Evolutionary conservation across 2,113 vertebrate genomes (phyloP).

Genomic region (Polypterus senegalus): DNA sequence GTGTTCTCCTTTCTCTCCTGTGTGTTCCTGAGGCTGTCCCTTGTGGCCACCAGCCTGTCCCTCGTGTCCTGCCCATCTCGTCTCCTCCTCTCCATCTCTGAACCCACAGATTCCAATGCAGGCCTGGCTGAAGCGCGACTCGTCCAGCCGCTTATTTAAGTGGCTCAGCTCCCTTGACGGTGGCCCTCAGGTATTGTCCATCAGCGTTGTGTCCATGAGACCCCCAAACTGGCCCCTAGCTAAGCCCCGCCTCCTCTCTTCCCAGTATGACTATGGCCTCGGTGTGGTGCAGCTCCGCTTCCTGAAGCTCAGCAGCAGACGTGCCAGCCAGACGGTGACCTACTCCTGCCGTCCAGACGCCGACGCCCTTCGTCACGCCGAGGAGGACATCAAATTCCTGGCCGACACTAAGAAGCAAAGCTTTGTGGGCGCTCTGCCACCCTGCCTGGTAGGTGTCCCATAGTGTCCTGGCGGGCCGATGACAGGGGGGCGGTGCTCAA

Average conservation of each 20-base stretch:
- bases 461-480: neutral
- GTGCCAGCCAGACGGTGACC: constrained; percentile 54
- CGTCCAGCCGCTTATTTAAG: constrained; percentile 41
- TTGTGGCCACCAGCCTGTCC: too few relatives aligned
- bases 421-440: constrained; percentile 48
- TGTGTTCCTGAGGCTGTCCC: too few relatives aligned
- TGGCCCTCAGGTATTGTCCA: constrained; percentile 56
- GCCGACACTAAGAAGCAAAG: constrained; percentile 52
- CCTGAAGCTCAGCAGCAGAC: constrained; percentile 60
- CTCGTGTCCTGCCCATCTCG: too few relatives aligned
- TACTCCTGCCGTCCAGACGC: constrained; percentile 53
- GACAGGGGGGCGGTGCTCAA: neutral
- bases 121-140: constrained; percentile 56
- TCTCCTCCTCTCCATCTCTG: rapidly evolving
- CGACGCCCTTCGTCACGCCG: constrained; percentile 15
- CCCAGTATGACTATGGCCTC: constrained; percentile 55
- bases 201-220: neutral
- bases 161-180: constrained; percentile 65
- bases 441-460: constrained; percentile 55
- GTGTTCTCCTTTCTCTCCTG: too few relatives aligned
- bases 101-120: constrained; percentile 53
- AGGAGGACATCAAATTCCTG: constrained; percentile 59
- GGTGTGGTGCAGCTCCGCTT: constrained; percentile 71
- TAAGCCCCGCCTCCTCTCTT: too few relatives aligned
- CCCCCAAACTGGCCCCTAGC: neutral